phyloP scores from a whole-genome alignment of 2,888 invertebrate species.

The Clepsis dumicolana region DNA sequence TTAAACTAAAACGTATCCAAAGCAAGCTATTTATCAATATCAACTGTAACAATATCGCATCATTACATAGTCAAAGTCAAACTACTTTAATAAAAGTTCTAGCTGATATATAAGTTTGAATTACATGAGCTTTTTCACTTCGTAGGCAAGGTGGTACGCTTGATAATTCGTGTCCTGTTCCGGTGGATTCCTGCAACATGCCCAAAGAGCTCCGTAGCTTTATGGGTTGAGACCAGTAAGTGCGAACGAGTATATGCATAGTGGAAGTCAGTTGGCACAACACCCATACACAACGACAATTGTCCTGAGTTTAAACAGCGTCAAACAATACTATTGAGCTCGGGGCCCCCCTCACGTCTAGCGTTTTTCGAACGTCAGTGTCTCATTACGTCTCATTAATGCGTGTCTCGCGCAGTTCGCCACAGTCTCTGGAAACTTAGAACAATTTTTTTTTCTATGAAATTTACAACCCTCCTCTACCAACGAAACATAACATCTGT shows the following conservation, averaged over 20 bases:
- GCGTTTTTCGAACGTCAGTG: no score
- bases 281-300: not conserved
- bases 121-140: constrained; percentile 99
- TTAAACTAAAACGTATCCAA: constrained; percentile 23
- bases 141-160: constrained; percentile 99
- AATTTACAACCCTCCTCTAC: no score
- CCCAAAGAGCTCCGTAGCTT: constrained; percentile 86
- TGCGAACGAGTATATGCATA: constrained; percentile 51
- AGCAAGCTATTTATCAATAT: constrained; percentile 38
- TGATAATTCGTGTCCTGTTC: constrained; percentile 97
- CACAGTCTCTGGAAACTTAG: no score
- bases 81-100: constrained; percentile 65
- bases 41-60: constrained; percentile 47
- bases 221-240: constrained; percentile 57
- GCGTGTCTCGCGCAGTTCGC: no score
- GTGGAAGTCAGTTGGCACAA: constrained; percentile 43
- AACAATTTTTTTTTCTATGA: no score
- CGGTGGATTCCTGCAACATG: constrained; percentile 93
- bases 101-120: constrained; percentile 82
- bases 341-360: no score
- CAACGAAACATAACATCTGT: no score
- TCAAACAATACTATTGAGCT: no score
- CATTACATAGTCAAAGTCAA: constrained; percentile 61
- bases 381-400: no score
- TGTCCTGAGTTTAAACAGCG: not conserved